Percentiles rank a stretch among this genome's conserved stretches.
Evolutionary conservation across 2,888 invertebrate genomes (phyloP).

Genomic region (Mactromeris polynyma): DNA sequence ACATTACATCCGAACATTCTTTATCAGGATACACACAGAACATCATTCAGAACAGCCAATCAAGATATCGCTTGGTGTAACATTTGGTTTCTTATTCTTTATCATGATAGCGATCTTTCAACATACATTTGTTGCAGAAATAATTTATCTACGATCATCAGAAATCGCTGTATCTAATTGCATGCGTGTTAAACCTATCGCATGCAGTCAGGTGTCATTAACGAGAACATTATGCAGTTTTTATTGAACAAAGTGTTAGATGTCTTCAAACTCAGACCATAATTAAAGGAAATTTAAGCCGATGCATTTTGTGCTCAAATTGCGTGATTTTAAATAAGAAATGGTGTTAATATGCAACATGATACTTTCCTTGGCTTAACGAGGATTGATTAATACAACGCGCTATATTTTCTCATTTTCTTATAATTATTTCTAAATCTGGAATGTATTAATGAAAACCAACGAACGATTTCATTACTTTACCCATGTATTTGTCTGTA

Average conservation of each 20-base stretch:
- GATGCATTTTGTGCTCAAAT: background rate
- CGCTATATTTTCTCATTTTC: background rate
- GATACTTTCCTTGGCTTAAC: background rate
- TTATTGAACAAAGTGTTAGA: background rate
- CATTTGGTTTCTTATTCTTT: background rate
- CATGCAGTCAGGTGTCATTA: background rate
- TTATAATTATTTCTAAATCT: background rate
- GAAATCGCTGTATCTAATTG: slow-evolving; percentile 2
- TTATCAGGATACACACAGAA: background rate
- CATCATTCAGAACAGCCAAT: background rate
- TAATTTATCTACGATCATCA: slow-evolving; percentile 9
- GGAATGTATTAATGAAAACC: background rate
- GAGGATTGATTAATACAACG: background rate
- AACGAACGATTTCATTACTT: background rate
- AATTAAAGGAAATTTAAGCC: slow-evolving; percentile 5
- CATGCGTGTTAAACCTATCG: slow-evolving; percentile 6
- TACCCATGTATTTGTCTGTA: background rate
- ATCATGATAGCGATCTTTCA: background rate
- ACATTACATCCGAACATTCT: background rate
- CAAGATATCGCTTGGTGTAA: background rate
- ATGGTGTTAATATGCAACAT: background rate
- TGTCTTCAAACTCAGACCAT: background rate
- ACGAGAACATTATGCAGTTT: slow-evolving; percentile 1
- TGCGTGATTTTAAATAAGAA: background rate
- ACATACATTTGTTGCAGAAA: background rate